Percentiles rank a stretch among this genome's conserved stretches.
phyloP scores from a whole-genome alignment of 2,797 vertebrate genomes.

The Megalops cyprinoides region DNA sequence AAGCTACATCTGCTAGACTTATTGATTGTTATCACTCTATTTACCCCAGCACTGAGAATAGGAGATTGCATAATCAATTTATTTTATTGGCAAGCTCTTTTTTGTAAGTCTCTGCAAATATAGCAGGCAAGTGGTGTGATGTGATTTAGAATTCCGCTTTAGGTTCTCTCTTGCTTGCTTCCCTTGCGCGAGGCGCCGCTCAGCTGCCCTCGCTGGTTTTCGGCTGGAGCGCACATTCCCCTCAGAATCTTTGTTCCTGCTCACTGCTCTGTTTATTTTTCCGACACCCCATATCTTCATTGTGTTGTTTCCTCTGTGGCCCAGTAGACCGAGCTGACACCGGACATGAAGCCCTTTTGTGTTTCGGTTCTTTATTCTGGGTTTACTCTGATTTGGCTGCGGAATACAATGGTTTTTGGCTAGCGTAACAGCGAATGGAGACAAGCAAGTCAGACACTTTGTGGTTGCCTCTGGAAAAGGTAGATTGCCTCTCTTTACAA shows the following conservation, averaged over 20 bases:
- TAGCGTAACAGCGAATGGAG: not conserved
- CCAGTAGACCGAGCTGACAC: too few species aligned
- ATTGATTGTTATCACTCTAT: slow-evolving; percentile 56
- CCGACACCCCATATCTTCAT: not conserved
- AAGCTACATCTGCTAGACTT: slow-evolving; percentile 38
- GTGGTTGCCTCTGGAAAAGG: too few species aligned
- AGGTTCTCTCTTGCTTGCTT: not conserved
- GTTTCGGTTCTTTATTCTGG: not conserved
- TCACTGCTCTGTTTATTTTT: not conserved
- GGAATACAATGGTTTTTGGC: not conserved
- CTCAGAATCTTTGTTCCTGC: not conserved
- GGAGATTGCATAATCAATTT: slow-evolving; percentile 66
- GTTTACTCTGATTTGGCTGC: not conserved
- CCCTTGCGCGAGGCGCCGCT: not conserved
- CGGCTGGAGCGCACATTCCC: too few species aligned
- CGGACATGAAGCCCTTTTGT: not conserved
- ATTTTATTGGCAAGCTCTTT: slow-evolving; percentile 61
- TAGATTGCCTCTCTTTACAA: too few species aligned
- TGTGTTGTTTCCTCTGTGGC: too few species aligned
- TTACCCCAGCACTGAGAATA: slow-evolving; percentile 51
- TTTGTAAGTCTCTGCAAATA: slow-evolving; percentile 47
- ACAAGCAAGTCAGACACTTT: not conserved
- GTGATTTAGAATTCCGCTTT: not conserved
- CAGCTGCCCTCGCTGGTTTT: too few species aligned
- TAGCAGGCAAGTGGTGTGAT: slow-evolving; percentile 29